A percentile compares a stretch with the other conserved stretches of the same genome.
Conservation (phyloP, 2,888 invertebrate genomes). For the Rotaria socialis region DNA sequence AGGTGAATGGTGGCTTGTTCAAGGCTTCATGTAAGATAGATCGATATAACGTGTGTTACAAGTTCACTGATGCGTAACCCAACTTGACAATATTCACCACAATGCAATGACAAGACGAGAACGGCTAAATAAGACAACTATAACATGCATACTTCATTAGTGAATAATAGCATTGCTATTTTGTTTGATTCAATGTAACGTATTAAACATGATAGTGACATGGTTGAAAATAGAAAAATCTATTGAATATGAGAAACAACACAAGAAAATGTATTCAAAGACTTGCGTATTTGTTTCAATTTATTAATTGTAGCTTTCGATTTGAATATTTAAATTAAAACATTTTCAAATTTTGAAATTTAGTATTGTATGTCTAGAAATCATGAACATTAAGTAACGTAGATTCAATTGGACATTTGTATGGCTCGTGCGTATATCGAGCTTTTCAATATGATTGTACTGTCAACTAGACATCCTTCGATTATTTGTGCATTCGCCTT, state of each 20-base stretch:
- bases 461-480: no score
- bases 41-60: not conserved
- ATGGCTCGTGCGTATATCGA: no score
- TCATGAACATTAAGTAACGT: no score
- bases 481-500: no score
- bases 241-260: not conserved
- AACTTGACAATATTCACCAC: not conserved
- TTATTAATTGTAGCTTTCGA: no score
- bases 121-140: not conserved
- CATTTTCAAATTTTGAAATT: no score
- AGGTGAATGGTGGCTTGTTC: not conserved
- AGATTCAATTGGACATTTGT: no score
- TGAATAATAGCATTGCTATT: not conserved
- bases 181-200: no score
- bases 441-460: no score
- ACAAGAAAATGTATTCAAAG: not conserved
- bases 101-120: not conserved
- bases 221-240: not conserved
- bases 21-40: not conserved
- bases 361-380: no score
- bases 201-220: not conserved
- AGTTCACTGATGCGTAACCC: not conserved
- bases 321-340: no score
- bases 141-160: not conserved
- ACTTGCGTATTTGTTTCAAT: not conserved